phyloP scores from a whole-genome alignment of 2,113 vertebrate species.

The Aegithalos caudatus region DNA sequence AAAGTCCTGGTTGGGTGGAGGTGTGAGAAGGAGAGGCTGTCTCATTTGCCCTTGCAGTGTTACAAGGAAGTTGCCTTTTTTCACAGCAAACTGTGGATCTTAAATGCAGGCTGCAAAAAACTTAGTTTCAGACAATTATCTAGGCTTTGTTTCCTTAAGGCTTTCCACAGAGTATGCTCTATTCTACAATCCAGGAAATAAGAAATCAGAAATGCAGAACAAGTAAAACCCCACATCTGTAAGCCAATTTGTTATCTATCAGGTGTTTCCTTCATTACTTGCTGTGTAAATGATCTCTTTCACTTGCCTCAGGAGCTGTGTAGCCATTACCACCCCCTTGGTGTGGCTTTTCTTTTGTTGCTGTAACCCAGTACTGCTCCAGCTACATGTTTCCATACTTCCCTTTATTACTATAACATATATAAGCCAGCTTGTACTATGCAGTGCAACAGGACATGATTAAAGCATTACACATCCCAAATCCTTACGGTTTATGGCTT shows the following conservation, averaged over 20 bases:
- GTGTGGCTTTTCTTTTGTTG: neutral
- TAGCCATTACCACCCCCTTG: neutral
- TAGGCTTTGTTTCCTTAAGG: neutral
- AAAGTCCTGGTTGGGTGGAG: neutral
- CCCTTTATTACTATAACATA: neutral
- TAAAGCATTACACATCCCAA: neutral
- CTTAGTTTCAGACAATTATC: neutral
- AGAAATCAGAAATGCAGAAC: neutral
- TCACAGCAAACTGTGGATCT: neutral
- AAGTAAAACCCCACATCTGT: neutral
- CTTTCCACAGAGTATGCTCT: neutral
- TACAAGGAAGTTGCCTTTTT: neutral
- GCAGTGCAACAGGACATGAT: neutral
- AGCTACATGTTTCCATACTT: neutral
- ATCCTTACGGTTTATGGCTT: slow-evolving; percentile 92
- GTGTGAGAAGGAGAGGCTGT: neutral
- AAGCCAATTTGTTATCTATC: neutral
- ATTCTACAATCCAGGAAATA: neutral
- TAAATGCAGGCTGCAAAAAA: neutral
- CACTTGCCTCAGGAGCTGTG: neutral
- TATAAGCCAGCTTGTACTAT: neutral
- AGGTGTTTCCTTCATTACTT: neutral
- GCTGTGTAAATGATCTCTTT: neutral
- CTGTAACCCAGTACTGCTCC: neutral
- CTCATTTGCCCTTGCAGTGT: neutral